These are phyloP conservation scores for Tiaroga cobitis DNA, from an alignment of 2,797 vertebrate genomes.

Conservation along the genomic window DNA sequence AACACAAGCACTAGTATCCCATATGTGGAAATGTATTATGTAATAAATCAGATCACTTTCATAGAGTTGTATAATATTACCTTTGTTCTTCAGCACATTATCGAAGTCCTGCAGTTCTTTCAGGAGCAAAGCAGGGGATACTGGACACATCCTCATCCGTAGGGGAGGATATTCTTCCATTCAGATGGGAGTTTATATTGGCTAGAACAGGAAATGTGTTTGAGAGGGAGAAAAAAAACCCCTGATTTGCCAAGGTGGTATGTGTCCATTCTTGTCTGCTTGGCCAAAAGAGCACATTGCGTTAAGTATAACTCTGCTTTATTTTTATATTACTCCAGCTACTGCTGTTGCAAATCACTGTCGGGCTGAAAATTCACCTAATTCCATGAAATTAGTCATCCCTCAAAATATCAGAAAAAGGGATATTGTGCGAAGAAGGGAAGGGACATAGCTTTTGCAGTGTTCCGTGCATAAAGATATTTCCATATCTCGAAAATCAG, in stretches of 20 bases:
- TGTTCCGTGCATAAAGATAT: constrained; percentile 71
- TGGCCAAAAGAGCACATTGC: not conserved
- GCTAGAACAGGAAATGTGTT: constrained; percentile 1
- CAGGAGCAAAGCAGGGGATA: constrained; percentile 53
- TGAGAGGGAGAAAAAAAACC: not conserved
- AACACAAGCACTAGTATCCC: too few relatives aligned
- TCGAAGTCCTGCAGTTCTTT: constrained; percentile 74
- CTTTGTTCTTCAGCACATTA: constrained; percentile 75
- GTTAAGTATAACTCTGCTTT: not conserved
- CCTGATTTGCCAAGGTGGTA: not conserved
- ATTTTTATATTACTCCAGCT: not conserved
- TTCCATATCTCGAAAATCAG: constrained; percentile 85
- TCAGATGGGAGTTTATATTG: not conserved
- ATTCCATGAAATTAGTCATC: not conserved
- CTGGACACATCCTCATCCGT: not conserved
- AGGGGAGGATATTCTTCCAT: not conserved
- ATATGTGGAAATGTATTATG: too few relatives aligned
- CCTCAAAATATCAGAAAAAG: constrained; percentile 56
- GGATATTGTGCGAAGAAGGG: constrained; percentile 62
- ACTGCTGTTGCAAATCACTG: not conserved
- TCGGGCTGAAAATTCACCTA: not conserved
- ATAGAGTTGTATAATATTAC: constrained; percentile 75
- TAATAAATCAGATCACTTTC: constrained; percentile 63
- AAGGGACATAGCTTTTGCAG: constrained; percentile 48
- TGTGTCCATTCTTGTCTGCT: not conserved